A percentile compares a stretch with the other conserved stretches of the same genome.
Evolutionary conservation across 2,888 invertebrate genomes (phyloP).

Genomic region (Pimpla rufipes): DNA sequence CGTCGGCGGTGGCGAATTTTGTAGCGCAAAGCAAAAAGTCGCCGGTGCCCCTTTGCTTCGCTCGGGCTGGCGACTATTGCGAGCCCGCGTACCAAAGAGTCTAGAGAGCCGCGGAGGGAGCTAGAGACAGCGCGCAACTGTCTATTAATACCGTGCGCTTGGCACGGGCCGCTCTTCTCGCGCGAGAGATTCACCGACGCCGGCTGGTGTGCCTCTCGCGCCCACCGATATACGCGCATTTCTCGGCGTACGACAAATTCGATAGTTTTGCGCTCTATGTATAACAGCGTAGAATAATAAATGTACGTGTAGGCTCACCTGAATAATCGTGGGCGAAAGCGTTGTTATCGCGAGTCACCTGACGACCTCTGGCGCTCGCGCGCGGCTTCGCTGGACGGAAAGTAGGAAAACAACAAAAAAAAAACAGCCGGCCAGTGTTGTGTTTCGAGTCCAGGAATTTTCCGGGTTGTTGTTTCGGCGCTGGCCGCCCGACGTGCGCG

Average conservation of each 20-base stretch:
- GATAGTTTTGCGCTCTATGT: background rate
- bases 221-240: slow-evolving; percentile 8
- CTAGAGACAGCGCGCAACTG: slow-evolving; percentile 64
- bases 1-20: background rate
- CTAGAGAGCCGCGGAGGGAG: slow-evolving; percentile 37
- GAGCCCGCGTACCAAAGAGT: slow-evolving; percentile 60
- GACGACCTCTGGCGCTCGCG: background rate
- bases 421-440: background rate
- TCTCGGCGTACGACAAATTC: slow-evolving; percentile 6
- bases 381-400: background rate
- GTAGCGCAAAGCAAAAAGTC: slow-evolving; percentile 19
- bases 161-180: slow-evolving; percentile 67
- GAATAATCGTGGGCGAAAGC: background rate
- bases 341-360: background rate
- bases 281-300: background rate
- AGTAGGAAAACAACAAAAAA: background rate
- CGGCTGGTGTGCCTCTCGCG: slow-evolving; percentile 24
- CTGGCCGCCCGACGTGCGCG: background rate
- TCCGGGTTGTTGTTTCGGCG: slow-evolving; percentile 7
- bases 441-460: background rate
- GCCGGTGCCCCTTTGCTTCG: slow-evolving; percentile 57
- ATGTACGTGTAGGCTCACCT: slow-evolving; percentile 36
- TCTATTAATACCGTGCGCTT: slow-evolving; percentile 72
- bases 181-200: slow-evolving; percentile 48
- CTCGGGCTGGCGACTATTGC: slow-evolving; percentile 48